Evolutionary conservation across 2,113 vertebrate genomes (phyloP), one percentile per base, ranked within the genome.

Genomic region (Merops nubicus): DNA sequence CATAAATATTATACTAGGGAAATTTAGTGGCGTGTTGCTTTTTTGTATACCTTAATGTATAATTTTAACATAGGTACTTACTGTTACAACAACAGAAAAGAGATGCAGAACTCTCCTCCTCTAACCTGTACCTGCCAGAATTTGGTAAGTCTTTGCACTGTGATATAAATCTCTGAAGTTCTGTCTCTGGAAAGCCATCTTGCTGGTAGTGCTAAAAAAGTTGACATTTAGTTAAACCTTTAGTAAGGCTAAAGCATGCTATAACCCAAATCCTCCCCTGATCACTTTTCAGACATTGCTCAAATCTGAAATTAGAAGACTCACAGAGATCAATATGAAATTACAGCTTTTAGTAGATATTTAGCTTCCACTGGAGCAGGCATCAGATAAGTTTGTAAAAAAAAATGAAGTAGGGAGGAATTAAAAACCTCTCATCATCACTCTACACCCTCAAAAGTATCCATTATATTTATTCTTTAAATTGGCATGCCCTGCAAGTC

Each of bases 141-240:
- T 97, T 98, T 7, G 99, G 98, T 50, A 98, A 96, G 81, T 99
- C 98, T 93, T 98, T 98, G 96, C 99, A 99, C 57, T 99, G 98
- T 13, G 98, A 97, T 89, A 99, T 98, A 93, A 99, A 99, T 18
- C 83, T 96, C 72, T 96, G 98, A 59, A 99, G 98, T 67, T 99
- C 98, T 13, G 99, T 99, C 94, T 98, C 97, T 3, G 98, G 98
- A 47, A 98, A 98, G 33, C 98, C 98, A 33, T 99, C 97, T 83
- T 98, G 97, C 96, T 99, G 99, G 92, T 98, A 98, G 95, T 99
- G 98, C 99, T 99, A 86, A 70, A 97, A 93, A 93, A n/a, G n/a
- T 77, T 22, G 15, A 21, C 16, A 81, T 12, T 89, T 60, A 63
- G 42, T 93, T 89, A 92, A 87, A 91, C 29, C 10, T 89, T 70